A percentile compares a stretch with the other conserved stretches of the same genome.
Conservation (phyloP, 2,888 invertebrate species). For the Plebejus anna region DNA sequence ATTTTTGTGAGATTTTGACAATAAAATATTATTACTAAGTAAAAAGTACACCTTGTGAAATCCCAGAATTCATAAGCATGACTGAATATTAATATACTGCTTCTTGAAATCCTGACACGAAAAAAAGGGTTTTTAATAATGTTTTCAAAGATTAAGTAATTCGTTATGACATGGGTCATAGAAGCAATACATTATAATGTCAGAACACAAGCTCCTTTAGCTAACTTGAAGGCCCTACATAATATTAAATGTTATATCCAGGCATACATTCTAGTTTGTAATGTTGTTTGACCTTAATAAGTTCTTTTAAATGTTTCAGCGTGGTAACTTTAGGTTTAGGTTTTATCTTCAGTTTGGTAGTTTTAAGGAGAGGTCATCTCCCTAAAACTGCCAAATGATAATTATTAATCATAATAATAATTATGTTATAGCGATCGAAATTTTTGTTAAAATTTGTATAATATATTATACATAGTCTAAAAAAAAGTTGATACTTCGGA, state of each 20-base stretch:
- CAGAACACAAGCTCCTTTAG: slow-evolving; percentile 4
- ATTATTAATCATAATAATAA: too few species aligned
- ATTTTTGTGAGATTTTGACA: neutral
- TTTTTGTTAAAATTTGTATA: too few species aligned
- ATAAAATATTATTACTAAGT: neutral
- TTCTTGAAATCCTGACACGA: neutral
- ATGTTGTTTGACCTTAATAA: neutral
- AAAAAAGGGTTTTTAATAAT: neutral
- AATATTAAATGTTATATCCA: neutral
- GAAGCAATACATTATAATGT: slow-evolving; percentile 15
- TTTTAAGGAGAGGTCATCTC: too few species aligned
- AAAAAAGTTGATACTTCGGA: too few species aligned
- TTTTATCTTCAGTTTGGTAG: too few species aligned
- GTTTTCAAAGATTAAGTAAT: neutral
- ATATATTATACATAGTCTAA: too few species aligned
- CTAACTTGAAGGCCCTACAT: neutral
- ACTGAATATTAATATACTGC: too few species aligned
- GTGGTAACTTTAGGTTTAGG: neutral
- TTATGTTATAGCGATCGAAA: too few species aligned
- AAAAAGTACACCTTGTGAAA: neutral
- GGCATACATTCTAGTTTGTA: neutral
- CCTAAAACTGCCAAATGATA: too few species aligned
- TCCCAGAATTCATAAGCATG: too few species aligned
- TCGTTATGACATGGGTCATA: slow-evolving; percentile 14
- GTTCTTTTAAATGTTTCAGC: neutral